Conservation (phyloP, 2,888 invertebrate genomes). For the Stratiomys singularior region DNA sequence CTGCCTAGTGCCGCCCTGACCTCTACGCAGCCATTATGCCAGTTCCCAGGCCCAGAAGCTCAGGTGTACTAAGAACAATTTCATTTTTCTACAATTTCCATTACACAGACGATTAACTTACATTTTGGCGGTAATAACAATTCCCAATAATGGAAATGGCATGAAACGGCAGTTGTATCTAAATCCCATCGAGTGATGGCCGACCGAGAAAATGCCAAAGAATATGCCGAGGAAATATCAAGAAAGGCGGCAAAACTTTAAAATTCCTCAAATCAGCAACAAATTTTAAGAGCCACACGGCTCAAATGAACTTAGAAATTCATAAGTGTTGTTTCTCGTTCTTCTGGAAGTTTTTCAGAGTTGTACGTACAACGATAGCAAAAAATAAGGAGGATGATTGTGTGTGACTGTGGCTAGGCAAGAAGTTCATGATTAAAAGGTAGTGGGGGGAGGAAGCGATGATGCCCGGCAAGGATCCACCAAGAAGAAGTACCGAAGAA, state of each 20-base stretch:
- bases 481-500: neutral
- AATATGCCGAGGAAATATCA: conserved; percentile 26
- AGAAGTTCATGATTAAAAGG: neutral
- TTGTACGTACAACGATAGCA: neutral
- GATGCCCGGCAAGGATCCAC: neutral
- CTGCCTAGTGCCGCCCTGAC: conserved; percentile 26
- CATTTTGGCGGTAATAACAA: conserved; percentile 45
- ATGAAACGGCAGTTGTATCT: conserved; percentile 43
- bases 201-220: conserved; percentile 30
- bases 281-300: conserved; percentile 48
- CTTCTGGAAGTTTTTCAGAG: conserved; percentile 18
- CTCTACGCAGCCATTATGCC: neutral
- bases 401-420: conserved; percentile 2
- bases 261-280: conserved; percentile 53
- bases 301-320: conserved; percentile 52
- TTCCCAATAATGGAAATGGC: conserved; percentile 45
- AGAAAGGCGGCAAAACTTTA: conserved; percentile 46
- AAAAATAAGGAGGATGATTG: conserved; percentile 18
- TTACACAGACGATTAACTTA: conserved; percentile 53
- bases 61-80: conserved; percentile 40
- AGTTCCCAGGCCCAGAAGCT: neutral
- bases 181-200: conserved; percentile 43
- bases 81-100: conserved; percentile 49
- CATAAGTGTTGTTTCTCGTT: conserved; percentile 47
- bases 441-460: neutral